Percentiles rank a stretch among this genome's conserved stretches.
Conservation (phyloP, 2,888 invertebrate genomes). For the Apantesis nais region DNA sequence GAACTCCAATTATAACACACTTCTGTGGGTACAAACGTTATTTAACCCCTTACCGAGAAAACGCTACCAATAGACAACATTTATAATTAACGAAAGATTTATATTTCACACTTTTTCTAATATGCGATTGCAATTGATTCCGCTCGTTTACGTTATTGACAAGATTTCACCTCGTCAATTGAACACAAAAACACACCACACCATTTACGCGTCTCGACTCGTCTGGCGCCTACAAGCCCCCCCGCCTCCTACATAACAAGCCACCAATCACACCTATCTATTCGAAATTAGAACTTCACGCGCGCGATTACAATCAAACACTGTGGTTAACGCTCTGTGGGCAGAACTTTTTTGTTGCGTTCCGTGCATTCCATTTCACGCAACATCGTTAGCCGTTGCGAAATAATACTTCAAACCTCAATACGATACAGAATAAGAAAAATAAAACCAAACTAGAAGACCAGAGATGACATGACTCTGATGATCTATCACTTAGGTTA, state of each 20-base stretch:
- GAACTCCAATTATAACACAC: slow-evolving; percentile 44
- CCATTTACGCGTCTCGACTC: slow-evolving; percentile 60
- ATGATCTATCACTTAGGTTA: too few relatives aligned
- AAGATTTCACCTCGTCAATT: slow-evolving; percentile 61
- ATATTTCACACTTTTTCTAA: slow-evolving; percentile 58
- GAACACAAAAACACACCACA: slow-evolving; percentile 60
- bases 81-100: slow-evolving; percentile 56
- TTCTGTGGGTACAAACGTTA: slow-evolving; percentile 35
- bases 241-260: slow-evolving; percentile 52
- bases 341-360: slow-evolving; percentile 30
- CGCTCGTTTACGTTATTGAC: slow-evolving; percentile 57
- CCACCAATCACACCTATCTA: slow-evolving; percentile 74
- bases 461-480: too few relatives aligned
- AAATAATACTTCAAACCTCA: slow-evolving; percentile 31
- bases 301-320: slow-evolving; percentile 62
- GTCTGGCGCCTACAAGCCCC: slow-evolving; percentile 61
- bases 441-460: too few relatives aligned
- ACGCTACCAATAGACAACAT: slow-evolving; percentile 52
- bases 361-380: slow-evolving; percentile 52
- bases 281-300: slow-evolving; percentile 73
- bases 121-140: slow-evolving; percentile 61
- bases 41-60: slow-evolving; percentile 48
- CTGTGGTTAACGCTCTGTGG: slow-evolving; percentile 58
- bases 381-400: slow-evolving; percentile 60
- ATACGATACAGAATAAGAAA: too few relatives aligned